Evolutionary conservation across 2,113 vertebrate species (phyloP).

Genomic region (Motacilla alba): DNA sequence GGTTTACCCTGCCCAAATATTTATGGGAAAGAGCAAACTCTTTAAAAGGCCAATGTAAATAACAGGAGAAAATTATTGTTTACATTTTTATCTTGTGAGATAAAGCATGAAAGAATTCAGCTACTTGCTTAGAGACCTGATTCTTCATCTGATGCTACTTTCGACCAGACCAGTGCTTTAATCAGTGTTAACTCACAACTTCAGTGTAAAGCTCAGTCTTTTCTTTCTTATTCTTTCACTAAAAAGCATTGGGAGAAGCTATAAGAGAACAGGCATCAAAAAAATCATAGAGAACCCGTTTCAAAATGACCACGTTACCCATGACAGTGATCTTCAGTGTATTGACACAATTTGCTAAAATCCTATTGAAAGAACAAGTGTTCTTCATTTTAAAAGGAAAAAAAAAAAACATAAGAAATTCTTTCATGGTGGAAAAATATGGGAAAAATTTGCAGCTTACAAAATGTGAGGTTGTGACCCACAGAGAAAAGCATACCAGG

Average conservation of each 20-base stretch:
- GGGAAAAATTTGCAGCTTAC: background rate
- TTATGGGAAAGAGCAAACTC: background rate
- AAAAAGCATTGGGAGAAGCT: background rate
- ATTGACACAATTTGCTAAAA: background rate
- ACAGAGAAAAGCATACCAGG: background rate
- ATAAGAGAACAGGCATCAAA: background rate
- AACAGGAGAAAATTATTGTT: background rate
- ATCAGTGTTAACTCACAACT: background rate
- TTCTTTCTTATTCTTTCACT: background rate
- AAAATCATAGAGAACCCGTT: background rate
- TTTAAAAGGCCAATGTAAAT: background rate
- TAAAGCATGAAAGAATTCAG: background rate
- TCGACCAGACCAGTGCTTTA: background rate
- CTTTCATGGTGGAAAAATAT: background rate
- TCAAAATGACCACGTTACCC: background rate
- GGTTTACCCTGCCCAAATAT: background rate
- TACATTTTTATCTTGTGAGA: background rate
- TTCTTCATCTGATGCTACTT: background rate
- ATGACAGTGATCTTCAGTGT: background rate
- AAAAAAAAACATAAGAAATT: background rate
- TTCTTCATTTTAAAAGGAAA: background rate
- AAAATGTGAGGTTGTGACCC: background rate
- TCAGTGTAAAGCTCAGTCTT: background rate
- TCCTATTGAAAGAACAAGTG: background rate
- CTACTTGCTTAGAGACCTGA: background rate